Evolutionary conservation across 2,888 invertebrate species (phyloP).

Genomic region (Petrolisthes manimaculis): DNA sequence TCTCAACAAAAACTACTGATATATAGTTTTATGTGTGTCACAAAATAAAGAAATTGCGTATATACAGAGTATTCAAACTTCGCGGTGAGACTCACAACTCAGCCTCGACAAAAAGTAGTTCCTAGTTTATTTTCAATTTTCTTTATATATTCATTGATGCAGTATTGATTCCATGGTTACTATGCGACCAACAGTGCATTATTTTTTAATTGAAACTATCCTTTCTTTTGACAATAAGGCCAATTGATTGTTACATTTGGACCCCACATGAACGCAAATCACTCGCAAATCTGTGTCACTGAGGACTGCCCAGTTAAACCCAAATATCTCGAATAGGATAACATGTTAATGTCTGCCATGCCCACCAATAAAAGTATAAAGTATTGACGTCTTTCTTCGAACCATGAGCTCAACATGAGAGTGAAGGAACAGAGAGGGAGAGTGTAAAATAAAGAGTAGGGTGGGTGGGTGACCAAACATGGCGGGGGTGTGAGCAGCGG

Average conservation of each 20-base stretch:
- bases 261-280: conserved; percentile 50
- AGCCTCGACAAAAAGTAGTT: conserved; percentile 49
- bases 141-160: background rate
- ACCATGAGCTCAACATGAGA: background rate
- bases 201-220: too few species aligned
- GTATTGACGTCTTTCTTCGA: conserved; percentile 25
- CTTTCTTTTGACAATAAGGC: too few species aligned
- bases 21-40: too few species aligned
- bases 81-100: conserved; percentile 32
- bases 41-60: background rate
- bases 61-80: conserved; percentile 18
- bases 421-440: background rate
- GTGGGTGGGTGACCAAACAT: conserved; percentile 40
- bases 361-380: conserved; percentile 18
- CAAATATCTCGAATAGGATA: background rate
- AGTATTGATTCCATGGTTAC: too few species aligned
- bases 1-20: too few species aligned
- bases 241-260: background rate
- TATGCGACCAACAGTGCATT: too few species aligned
- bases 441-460: background rate
- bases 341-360: background rate
- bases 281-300: conserved; percentile 21
- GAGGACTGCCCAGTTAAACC: conserved; percentile 35
- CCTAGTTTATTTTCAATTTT: background rate
- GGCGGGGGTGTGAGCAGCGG: conserved; percentile 28